Evolutionary conservation across 2,113 vertebrate species (phyloP).

Genomic region (Myocastor coypus): DNA sequence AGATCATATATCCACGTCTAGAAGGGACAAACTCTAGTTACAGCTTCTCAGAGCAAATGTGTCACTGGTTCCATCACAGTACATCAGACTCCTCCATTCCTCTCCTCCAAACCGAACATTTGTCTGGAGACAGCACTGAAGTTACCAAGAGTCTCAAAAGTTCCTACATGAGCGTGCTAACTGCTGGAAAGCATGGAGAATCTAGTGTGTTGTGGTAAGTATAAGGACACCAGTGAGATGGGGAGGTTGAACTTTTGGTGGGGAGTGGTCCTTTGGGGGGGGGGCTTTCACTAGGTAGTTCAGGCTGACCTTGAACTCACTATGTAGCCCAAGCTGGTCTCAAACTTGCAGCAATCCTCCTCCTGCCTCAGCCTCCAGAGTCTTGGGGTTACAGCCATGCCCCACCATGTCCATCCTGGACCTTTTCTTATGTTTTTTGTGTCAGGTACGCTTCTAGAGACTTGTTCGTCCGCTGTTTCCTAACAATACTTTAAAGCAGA

Average conservation of each 20-base stretch:
- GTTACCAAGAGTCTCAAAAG: neutral
- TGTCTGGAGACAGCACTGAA: neutral
- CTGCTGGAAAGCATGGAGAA: neutral
- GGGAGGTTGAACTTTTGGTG: neutral
- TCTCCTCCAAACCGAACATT: neutral
- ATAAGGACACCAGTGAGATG: neutral
- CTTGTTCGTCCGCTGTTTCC: neutral
- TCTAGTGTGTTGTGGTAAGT: neutral
- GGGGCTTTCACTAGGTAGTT: neutral
- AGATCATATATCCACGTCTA: neutral
- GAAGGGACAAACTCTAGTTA: conserved; percentile 7
- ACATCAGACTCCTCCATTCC: neutral
- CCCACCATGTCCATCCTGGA: neutral
- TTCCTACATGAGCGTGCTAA: neutral
- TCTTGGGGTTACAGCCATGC: neutral
- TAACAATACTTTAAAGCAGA: neutral
- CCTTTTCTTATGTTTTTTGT: neutral
- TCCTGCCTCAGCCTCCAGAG: neutral
- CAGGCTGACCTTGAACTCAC: neutral
- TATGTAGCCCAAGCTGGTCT: neutral
- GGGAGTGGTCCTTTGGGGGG: no score
- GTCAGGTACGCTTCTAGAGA: neutral
- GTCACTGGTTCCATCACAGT: conserved; percentile 61
- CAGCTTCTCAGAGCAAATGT: neutral
- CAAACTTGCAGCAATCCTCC: neutral